phyloP scores from a whole-genome alignment of 2,888 invertebrate genomes.

The Latheticus oryzae region DNA sequence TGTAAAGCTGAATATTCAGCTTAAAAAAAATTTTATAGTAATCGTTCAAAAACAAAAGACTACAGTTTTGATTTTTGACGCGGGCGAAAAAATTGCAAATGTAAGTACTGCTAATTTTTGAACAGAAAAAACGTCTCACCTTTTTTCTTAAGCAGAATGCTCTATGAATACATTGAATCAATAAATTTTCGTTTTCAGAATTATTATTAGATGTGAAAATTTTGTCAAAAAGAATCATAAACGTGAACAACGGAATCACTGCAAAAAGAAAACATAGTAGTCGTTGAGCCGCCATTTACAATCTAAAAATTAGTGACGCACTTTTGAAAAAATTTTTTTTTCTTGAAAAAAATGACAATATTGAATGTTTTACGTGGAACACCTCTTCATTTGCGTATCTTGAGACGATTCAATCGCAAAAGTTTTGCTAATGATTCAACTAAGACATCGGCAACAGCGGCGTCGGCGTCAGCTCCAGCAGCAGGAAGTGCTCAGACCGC shows the following conservation, averaged over 20 bases:
- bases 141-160: no score
- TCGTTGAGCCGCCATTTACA: slow-evolving; percentile 16
- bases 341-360: slow-evolving; percentile 14
- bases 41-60: background rate
- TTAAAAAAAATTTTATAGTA: slow-evolving; percentile 1
- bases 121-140: no score
- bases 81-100: background rate
- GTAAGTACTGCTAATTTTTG: no score
- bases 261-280: slow-evolving; percentile 10
- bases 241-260: no score
- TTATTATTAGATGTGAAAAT: no score
- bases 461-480: slow-evolving; percentile 3
- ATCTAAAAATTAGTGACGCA: background rate
- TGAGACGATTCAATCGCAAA: slow-evolving; percentile 14
- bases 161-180: no score
- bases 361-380: slow-evolving; percentile 8
- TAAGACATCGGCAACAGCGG: slow-evolving; percentile 18
- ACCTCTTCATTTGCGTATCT: slow-evolving; percentile 6
- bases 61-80: background rate
- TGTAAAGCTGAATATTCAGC: no score
- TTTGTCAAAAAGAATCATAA: no score
- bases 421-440: slow-evolving; percentile 25
- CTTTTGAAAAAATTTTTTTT: slow-evolving; percentile 1
- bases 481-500: slow-evolving; percentile 8
- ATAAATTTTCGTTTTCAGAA: no score